A percentile compares a stretch with the other conserved stretches of the same genome.
phyloP scores from a whole-genome alignment of 2,113 vertebrate genomes.

The Rhineura floridana region DNA sequence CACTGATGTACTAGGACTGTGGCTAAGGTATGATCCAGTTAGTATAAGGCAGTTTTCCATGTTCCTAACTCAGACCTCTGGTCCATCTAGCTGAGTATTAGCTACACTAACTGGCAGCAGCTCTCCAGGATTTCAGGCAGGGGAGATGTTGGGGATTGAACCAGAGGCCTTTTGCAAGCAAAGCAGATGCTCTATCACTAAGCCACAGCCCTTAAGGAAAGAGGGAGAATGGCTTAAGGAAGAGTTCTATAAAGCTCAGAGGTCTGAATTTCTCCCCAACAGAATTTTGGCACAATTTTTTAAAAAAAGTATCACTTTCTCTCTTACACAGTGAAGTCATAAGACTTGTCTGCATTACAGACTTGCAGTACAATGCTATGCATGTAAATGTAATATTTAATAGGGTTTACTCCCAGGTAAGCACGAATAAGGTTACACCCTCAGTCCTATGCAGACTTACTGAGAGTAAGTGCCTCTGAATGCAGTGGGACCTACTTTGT shows the following conservation, averaged over 20 bases:
- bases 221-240: no score
- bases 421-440: neutral
- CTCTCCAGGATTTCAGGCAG: no score
- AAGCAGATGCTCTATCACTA: no score
- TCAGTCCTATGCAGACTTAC: neutral
- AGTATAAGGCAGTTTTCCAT: no score
- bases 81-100: no score
- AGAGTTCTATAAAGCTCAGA: neutral
- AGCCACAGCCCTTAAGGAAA: no score
- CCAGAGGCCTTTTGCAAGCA: no score
- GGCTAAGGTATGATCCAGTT: neutral
- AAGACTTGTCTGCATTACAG: neutral
- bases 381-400: neutral
- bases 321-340: neutral
- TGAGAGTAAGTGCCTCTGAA: neutral
- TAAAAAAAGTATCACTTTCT: neutral
- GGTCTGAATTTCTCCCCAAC: neutral
- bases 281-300: neutral
- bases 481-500: neutral
- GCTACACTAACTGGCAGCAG: no score
- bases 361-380: neutral
- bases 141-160: no score
- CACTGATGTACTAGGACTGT: neutral
- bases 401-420: neutral
- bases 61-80: no score